Percentiles rank a stretch among this genome's conserved stretches.
phyloP scores from a whole-genome alignment of 2,888 invertebrate genomes.

The Helobdella robusta region DNA sequence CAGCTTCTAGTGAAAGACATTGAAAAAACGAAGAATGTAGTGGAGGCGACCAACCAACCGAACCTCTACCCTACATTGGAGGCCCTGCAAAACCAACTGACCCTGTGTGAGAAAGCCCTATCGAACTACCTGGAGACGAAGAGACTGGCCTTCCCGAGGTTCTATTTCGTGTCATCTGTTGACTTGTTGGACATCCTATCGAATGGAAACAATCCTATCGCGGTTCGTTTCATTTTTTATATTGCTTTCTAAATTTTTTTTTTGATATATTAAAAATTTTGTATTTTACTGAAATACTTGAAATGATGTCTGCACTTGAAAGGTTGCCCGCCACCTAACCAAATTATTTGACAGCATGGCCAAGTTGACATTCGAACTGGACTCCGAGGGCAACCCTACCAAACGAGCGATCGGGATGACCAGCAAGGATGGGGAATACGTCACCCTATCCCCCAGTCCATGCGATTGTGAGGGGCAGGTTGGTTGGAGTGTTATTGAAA shows the following conservation, averaged over 20 bases:
- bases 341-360: constrained; percentile 93
- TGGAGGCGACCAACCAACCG: constrained; percentile 76
- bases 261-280: not conserved
- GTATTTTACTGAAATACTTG: no score
- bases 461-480: constrained; percentile 79
- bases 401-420: constrained; percentile 69
- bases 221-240: constrained; percentile 37
- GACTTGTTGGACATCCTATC: constrained; percentile 86
- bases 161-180: constrained; percentile 92
- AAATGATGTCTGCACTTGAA: not conserved
- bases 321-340: constrained; percentile 65
- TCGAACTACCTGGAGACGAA: constrained; percentile 95
- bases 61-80: constrained; percentile 72
- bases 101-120: constrained; percentile 86
- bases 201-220: constrained; percentile 82
- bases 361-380: constrained; percentile 62
- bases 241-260: not conserved
- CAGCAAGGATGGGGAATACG: constrained; percentile 88
- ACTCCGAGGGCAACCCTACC: constrained; percentile 39
- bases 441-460: constrained; percentile 65
- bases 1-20: constrained; percentile 67
- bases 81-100: constrained; percentile 69
- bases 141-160: constrained; percentile 84
- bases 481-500: constrained; percentile 31
- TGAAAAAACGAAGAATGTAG: constrained; percentile 74